Evolutionary conservation across 2,888 invertebrate genomes (phyloP), one percentile per base, ranked within the genome.

Genomic region (Mimachlamys varia): DNA sequence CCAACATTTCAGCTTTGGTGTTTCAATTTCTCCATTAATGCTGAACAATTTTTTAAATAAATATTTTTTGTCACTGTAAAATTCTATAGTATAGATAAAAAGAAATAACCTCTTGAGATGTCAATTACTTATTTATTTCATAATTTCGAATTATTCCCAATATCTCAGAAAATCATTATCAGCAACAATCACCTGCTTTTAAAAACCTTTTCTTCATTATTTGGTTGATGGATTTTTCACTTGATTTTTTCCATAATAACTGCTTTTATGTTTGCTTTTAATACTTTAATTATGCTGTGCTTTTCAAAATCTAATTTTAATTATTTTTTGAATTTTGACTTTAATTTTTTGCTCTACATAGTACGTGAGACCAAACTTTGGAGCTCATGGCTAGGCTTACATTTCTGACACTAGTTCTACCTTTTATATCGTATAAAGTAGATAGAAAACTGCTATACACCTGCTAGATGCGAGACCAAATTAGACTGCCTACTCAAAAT

Each of bases 161-260:
- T 76, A 76, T 76, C 27, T 76, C 22, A 76, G 22, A 76, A 76
- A 22, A 19, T 33, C 33, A 62, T 27, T 22, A 76, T 33, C 76
- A 33, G 76, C 76, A 76, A 76, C 22, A 13, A 15, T 33, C 76
- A 76, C 27, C 27, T 76, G 76, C 76, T 76, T 76, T 76, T 62
- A 10, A 10, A 0, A 76, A 33, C 27, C 27, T 76, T 76, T 76
- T 76, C 27, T 76, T 76, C 17, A 76, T 76, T 76, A 33, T 76
- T 76, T 76, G 76, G 76, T 76, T 76, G 76, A 27, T 76, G 76
- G 76, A 76, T 76, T 76, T 58, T 76, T 76, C 76, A 76, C 76
- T 76, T 76, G 27, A 0, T 33, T 76, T 76, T 27, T 76, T 27
- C 49, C 49, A 88, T 88, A 50, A 49, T 49, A 13, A 27, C 33